phyloP scores from a whole-genome alignment of 1,140 invertebrate genomes.

The Drosophila melanica region DNA sequence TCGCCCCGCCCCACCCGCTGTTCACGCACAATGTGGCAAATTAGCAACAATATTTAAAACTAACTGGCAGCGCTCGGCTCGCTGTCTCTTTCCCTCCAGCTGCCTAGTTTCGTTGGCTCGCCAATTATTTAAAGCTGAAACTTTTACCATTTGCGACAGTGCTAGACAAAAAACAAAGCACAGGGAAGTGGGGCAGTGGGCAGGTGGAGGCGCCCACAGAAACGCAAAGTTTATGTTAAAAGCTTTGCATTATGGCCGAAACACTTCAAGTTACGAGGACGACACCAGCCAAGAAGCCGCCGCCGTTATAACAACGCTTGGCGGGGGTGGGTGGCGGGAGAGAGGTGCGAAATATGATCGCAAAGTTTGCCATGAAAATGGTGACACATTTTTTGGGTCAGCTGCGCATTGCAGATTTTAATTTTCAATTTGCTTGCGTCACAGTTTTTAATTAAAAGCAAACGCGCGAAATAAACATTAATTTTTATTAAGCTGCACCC shows the following conservation, averaged over 20 bases:
- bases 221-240: conserved; percentile 66
- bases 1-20: conserved; percentile 28
- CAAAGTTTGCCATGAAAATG: conserved; percentile 40
- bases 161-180: conserved; percentile 45
- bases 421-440: conserved; percentile 75
- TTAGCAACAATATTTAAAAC: conserved; percentile 82
- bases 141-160: conserved; percentile 67
- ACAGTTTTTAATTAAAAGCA: conserved; percentile 80
- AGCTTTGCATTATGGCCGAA: conserved; percentile 70
- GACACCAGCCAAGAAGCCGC: conserved; percentile 7
- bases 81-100: neutral
- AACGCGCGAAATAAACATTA: conserved; percentile 76
- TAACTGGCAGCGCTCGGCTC: conserved; percentile 59
- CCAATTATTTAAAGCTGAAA: conserved; percentile 78
- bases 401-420: conserved; percentile 41
- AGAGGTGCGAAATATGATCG: conserved; percentile 5
- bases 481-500: conserved; percentile 65
- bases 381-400: conserved; percentile 69
- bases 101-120: conserved; percentile 36
- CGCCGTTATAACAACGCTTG: neutral
- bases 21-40: conserved; percentile 78
- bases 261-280: conserved; percentile 54
- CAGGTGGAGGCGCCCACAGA: conserved; percentile 2
- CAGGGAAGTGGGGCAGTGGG: neutral
- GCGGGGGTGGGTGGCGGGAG: neutral